A percentile compares a stretch with the other conserved stretches of the same genome.
Conservation (phyloP, 30 jellyfish, hydroid and myxozoan species). For the Chrysaora quinquecirrha region DNA sequence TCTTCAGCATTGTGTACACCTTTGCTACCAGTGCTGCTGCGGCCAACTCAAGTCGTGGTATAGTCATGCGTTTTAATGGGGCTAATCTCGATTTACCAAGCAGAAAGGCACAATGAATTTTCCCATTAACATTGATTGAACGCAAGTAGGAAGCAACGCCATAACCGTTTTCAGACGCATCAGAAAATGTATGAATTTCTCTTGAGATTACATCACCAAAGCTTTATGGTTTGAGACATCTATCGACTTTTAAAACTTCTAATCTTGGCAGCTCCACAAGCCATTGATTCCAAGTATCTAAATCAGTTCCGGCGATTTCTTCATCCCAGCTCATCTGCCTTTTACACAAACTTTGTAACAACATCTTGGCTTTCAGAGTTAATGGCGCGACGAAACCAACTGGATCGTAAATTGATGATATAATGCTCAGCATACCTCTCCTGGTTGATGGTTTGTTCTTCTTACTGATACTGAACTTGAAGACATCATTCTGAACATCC, state of each 20-base stretch:
- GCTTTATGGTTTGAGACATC: not conserved
- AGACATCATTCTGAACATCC: not conserved
- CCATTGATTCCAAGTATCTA: not conserved
- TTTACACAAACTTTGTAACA: not conserved
- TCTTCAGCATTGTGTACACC: slow-evolving; percentile 1
- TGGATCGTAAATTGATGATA: not conserved
- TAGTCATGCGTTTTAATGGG: not conserved
- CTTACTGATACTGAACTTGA: not conserved
- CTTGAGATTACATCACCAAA: not conserved
- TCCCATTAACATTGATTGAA: not conserved
- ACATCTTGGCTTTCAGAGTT: not conserved
- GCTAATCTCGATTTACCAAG: not conserved
- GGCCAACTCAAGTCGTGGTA: slow-evolving; percentile 2
- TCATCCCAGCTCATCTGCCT: not conserved
- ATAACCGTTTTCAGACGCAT: not conserved
- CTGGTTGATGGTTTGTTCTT: not conserved
- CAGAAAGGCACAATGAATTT: not conserved
- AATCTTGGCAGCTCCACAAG: not conserved
- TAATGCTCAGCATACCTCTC: not conserved
- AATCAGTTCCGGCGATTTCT: not conserved
- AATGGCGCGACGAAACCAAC: slow-evolving; percentile 1
- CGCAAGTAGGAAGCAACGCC: not conserved
- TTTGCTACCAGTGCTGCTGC: slow-evolving; percentile 1
- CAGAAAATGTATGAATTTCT: not conserved
- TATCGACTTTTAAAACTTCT: not conserved